Percentiles rank a stretch among this genome's conserved stretches.
Conservation (phyloP, 1,140 invertebrate species). For the Carposina sasakii region DNA sequence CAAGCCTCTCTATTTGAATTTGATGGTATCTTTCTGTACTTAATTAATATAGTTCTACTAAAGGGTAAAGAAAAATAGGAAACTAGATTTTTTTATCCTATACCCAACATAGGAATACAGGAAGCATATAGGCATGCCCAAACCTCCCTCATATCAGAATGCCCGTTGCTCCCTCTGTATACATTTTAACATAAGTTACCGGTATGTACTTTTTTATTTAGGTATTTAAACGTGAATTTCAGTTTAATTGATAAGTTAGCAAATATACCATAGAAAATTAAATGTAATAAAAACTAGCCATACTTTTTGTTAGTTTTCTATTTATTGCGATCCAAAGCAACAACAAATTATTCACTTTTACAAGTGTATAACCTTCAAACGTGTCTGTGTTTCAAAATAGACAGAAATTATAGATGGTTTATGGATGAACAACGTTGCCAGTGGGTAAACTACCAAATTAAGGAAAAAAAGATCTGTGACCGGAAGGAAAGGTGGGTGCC, state of each 20-base stretch:
- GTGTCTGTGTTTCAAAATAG: conserved; percentile 14
- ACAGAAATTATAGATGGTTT: conserved; percentile 14
- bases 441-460: no score
- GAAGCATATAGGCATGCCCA: conserved; percentile 26
- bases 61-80: conserved; percentile 9
- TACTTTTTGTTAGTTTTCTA: conserved; percentile 10
- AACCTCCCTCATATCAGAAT: conserved; percentile 9
- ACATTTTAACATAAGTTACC: conserved; percentile 22
- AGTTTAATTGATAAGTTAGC: conserved; percentile 21
- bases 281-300: no score
- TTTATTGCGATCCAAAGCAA: conserved; percentile 16
- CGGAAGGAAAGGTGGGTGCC: conserved; percentile 15
- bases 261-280: no score
- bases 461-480: conserved; percentile 10
- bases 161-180: conserved; percentile 17
- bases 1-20: conserved; percentile 22
- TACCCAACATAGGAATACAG: conserved; percentile 7
- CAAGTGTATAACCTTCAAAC: conserved; percentile 16
- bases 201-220: conserved; percentile 21
- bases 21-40: conserved; percentile 19
- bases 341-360: conserved; percentile 18
- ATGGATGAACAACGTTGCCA: conserved; percentile 13
- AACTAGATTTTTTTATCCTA: conserved; percentile 7
- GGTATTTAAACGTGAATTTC: conserved; percentile 18
- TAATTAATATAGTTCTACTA: no score